Evolutionary conservation across 2,797 vertebrate genomes (phyloP).

Genomic region (Antrozous pallidus): DNA sequence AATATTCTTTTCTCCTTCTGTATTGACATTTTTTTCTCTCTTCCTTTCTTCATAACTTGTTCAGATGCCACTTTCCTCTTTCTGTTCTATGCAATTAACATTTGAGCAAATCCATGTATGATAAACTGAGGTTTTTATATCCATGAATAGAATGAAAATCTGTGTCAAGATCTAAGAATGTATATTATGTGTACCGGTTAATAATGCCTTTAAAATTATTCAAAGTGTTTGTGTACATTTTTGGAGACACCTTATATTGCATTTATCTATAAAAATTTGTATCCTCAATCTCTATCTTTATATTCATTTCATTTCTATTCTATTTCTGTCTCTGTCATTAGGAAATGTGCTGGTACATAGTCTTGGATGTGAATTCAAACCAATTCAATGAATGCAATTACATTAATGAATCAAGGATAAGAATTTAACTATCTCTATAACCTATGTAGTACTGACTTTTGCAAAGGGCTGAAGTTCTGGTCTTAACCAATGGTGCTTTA

Average conservation of each 20-base stretch:
- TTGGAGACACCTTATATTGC: background rate
- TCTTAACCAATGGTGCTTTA: constrained; percentile 20
- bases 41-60: background rate
- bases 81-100: constrained; percentile 53
- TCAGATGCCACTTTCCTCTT: background rate
- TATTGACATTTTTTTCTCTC: background rate
- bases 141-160: constrained; percentile 40
- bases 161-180: constrained; percentile 18
- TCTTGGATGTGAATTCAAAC: constrained; percentile 21
- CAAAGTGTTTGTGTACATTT: too few species aligned
- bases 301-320: background rate
- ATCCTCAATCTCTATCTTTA: background rate
- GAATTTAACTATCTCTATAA: background rate
- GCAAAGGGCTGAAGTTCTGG: constrained; percentile 29
- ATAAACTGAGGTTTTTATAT: background rate
- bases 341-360: background rate
- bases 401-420: constrained; percentile 6
- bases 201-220: too few species aligned
- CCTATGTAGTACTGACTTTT: constrained; percentile 33
- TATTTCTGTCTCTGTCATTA: background rate
- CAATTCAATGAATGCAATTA: background rate
- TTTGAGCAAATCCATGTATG: background rate
- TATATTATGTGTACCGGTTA: background rate
- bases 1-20: background rate
- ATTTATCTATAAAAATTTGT: background rate